Percentiles rank a stretch among this genome's conserved stretches.
These are phyloP conservation scores for Cryptocephalus primarius DNA, from an alignment of 2,888 invertebrate genomes.

Conservation along the genomic window DNA sequence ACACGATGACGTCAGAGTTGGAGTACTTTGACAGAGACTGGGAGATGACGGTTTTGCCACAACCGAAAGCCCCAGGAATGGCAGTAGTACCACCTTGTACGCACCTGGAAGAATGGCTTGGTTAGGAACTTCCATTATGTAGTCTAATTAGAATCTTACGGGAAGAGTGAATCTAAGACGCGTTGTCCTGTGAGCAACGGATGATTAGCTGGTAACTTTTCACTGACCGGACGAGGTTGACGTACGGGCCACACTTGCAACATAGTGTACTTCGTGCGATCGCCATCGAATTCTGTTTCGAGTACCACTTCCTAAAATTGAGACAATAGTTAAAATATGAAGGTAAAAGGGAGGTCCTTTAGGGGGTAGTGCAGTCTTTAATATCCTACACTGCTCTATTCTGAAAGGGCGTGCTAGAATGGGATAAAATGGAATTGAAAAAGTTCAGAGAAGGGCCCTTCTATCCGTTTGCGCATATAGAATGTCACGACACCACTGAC, in stretches of 20 bases:
- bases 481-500: too few relatives aligned
- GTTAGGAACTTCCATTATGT: not conserved
- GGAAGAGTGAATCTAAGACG: slow-evolving; percentile 96
- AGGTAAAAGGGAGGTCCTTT: too few relatives aligned
- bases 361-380: too few relatives aligned
- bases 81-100: slow-evolving; percentile 98
- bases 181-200: slow-evolving; percentile 97
- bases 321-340: not conserved
- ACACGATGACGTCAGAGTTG: slow-evolving; percentile 98
- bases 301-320: slow-evolving; percentile 74
- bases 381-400: too few relatives aligned
- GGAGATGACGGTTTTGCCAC: slow-evolving; percentile 99
- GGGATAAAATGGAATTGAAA: too few relatives aligned
- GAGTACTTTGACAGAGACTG: slow-evolving; percentile 99
- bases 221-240: slow-evolving; percentile 90
- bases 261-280: slow-evolving; percentile 86
- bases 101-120: slow-evolving; percentile 47
- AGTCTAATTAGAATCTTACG: slow-evolving; percentile 46
- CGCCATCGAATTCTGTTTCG: slow-evolving; percentile 98
- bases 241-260: slow-evolving; percentile 99
- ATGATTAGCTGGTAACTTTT: slow-evolving; percentile 97
- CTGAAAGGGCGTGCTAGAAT: too few relatives aligned
- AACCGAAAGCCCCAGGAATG: slow-evolving; percentile 99
- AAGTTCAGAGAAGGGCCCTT: too few relatives aligned
- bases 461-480: too few relatives aligned